Conservation (phyloP, 2,888 invertebrate genomes). For the Rutpela maculata region DNA sequence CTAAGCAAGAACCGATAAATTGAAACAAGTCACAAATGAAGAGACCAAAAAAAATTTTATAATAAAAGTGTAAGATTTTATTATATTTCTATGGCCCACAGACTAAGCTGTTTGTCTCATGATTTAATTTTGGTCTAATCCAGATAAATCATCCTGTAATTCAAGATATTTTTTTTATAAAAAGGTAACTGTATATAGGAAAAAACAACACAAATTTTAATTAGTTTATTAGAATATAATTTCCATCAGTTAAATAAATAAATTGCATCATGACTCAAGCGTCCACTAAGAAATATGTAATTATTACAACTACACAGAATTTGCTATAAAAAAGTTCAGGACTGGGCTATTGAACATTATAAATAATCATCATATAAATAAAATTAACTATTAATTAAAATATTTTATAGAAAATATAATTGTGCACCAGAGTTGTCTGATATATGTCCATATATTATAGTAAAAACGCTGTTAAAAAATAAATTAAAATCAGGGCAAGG, state of each 20-base stretch:
- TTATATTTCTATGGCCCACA: too few species aligned
- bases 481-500: slow-evolving; percentile 40
- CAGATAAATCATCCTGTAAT: too few species aligned
- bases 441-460: slow-evolving; percentile 11
- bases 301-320: slow-evolving; percentile 61
- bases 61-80: too few species aligned
- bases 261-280: slow-evolving; percentile 72
- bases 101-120: too few species aligned
- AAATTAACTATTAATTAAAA: slow-evolving; percentile 35
- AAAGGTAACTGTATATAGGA: too few species aligned
- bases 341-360: slow-evolving; percentile 39
- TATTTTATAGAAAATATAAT: slow-evolving; percentile 37
- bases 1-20: too few species aligned
- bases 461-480: slow-evolving; percentile 21
- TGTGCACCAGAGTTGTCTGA: slow-evolving; percentile 40
- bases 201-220: slow-evolving; percentile 52
- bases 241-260: slow-evolving; percentile 72
- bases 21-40: too few species aligned
- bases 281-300: slow-evolving; percentile 68
- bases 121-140: too few species aligned
- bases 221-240: slow-evolving; percentile 73
- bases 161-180: too few species aligned
- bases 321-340: slow-evolving; percentile 44
- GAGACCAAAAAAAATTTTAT: too few species aligned
- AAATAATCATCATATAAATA: slow-evolving; percentile 40